Percentiles rank a stretch among this genome's conserved stretches.
Evolutionary conservation across 2,113 vertebrate genomes (phyloP).

Genomic region (Hoplias malabaricus): DNA sequence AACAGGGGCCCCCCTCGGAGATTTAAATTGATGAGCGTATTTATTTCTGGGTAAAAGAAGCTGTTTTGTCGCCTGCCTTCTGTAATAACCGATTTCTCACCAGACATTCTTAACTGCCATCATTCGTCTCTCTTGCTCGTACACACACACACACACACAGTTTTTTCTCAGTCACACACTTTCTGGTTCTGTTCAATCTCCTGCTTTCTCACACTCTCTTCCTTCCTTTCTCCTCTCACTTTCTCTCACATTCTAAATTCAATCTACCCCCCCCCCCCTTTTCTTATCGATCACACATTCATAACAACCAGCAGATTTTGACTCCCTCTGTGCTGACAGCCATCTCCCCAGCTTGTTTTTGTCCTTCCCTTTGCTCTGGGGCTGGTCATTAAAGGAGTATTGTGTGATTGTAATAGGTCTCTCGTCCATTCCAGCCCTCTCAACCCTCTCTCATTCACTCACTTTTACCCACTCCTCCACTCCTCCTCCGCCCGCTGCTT

Average conservation of each 20-base stretch:
- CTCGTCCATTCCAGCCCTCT: neutral
- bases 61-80: slow-evolving; percentile 70
- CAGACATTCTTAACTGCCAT: slow-evolving; percentile 74
- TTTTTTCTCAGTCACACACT: slow-evolving; percentile 47
- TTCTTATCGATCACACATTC: slow-evolving; percentile 51
- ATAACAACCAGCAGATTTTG: slow-evolving; percentile 48
- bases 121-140: slow-evolving; percentile 61
- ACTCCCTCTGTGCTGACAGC: slow-evolving; percentile 44
- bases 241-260: slow-evolving; percentile 37
- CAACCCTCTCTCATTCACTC: slow-evolving; percentile 40
- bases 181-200: slow-evolving; percentile 44
- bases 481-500: slow-evolving; percentile 3
- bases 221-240: slow-evolving; percentile 28
- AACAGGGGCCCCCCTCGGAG: slow-evolving; percentile 54
- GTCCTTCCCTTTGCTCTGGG: neutral
- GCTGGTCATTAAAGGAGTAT: slow-evolving; percentile 22
- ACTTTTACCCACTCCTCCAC: slow-evolving; percentile 7
- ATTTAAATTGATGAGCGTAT: slow-evolving; percentile 81
- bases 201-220: neutral
- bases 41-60: slow-evolving; percentile 71
- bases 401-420: slow-evolving; percentile 21
- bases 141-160: slow-evolving; percentile 58
- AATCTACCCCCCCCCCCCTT: slow-evolving; percentile 39
- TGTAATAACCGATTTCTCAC: slow-evolving; percentile 73
- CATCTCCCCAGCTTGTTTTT: slow-evolving; percentile 20